A percentile compares a stretch with the other conserved stretches of the same genome.
These are phyloP conservation scores for Lota lota DNA, from an alignment of 2,113 vertebrate genomes.

Conservation along the genomic window DNA sequence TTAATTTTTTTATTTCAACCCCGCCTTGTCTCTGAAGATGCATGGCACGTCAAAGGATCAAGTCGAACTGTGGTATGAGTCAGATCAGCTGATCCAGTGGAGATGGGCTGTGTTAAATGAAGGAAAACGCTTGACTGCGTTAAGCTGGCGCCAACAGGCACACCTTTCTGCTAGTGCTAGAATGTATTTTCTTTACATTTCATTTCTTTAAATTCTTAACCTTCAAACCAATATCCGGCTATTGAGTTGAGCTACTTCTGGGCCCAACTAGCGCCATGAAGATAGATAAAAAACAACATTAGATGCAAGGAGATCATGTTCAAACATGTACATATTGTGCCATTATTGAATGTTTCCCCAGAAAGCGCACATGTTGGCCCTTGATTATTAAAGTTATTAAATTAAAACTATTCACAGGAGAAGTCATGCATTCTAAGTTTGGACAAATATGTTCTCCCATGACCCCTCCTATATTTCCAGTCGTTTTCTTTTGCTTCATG, in stretches of 20 bases:
- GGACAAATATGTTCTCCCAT: neutral
- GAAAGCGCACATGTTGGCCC: neutral
- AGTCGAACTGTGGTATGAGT: constrained; percentile 25
- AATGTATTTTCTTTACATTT: constrained; percentile 1
- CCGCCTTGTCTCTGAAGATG: constrained; percentile 34
- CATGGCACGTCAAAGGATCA: constrained; percentile 32
- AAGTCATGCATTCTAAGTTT: neutral
- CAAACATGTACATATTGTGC: neutral
- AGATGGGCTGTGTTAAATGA: constrained; percentile 33
- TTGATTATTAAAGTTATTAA: neutral
- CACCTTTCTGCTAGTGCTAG: constrained; percentile 24
- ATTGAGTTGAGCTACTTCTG: neutral
- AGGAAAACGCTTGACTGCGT: constrained; percentile 26
- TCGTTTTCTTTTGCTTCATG: neutral
- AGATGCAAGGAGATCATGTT: neutral
- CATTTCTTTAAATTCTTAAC: neutral
- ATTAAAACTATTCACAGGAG: neutral
- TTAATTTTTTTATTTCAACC: constrained; percentile 25
- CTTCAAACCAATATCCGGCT: constrained; percentile 12
- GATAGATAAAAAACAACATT: neutral
- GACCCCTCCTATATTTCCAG: too few species aligned
- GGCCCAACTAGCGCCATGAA: neutral
- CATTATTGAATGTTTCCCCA: neutral
- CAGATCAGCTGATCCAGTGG: constrained; percentile 23
- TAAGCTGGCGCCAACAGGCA: constrained; percentile 7